Conservation (phyloP, 2,888 invertebrate genomes). For the Ophioninae sp. region DNA sequence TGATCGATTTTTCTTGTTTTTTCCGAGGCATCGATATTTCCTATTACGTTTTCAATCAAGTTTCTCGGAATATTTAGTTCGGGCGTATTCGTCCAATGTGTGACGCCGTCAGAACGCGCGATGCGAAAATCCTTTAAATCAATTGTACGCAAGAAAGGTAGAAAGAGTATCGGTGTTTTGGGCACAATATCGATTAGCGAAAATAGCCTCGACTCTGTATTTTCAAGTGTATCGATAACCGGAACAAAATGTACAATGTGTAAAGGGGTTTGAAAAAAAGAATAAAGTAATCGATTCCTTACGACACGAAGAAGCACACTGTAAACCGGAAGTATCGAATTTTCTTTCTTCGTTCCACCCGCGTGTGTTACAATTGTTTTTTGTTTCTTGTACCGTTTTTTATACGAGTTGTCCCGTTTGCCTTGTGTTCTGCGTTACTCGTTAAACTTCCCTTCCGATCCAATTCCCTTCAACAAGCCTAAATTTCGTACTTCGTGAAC, state of each 20-base stretch:
- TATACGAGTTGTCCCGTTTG: constrained; percentile 69
- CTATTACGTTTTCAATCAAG: neutral
- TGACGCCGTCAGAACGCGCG: neutral
- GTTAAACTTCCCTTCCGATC: constrained; percentile 42
- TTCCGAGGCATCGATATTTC: neutral
- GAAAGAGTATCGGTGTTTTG: neutral
- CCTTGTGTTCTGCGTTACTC: constrained; percentile 76
- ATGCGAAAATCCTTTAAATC: too few species aligned
- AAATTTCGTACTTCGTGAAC: too few species aligned
- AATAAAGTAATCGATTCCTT: constrained; percentile 75
- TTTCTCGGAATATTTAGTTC: neutral
- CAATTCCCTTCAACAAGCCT: neutral
- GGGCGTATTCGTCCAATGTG: neutral
- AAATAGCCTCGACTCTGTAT: constrained; percentile 39
- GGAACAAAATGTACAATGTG: constrained; percentile 67
- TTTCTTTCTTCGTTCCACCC: neutral
- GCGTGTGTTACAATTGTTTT: constrained; percentile 37
- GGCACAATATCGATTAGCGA: neutral
- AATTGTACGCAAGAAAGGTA: neutral
- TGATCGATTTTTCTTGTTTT: neutral
- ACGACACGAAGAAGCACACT: constrained; percentile 61
- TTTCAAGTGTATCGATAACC: constrained; percentile 56
- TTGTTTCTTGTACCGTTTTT: constrained; percentile 57
- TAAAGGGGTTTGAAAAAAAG: constrained; percentile 69
- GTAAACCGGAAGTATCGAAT: neutral